Base-by-base conservation (phyloP, 2,888 invertebrate genomes). In the Cheilosia vernalis region DNA sequence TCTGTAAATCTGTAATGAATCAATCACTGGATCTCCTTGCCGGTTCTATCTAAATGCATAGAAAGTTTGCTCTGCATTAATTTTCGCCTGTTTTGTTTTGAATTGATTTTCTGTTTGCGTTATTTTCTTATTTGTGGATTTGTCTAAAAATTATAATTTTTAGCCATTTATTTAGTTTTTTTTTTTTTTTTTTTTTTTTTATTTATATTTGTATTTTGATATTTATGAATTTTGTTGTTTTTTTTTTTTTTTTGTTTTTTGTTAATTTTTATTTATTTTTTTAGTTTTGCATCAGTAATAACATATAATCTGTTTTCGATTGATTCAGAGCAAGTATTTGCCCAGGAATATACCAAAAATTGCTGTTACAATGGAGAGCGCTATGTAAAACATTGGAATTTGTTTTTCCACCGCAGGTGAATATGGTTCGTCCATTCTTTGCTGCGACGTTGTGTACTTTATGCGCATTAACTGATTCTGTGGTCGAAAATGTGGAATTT, bases 281-380 rank as follows among this genome's bases (percentile, higher is more conserved):
- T 56, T 55, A 13, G 13, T 51, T 77, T 58, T 56, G 66, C 69
- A 80, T 80, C 73, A 77, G 58, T 91, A 91, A 81, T 86, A 82
- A 72, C 74, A 74, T 72, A 55, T 76, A 80, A 80, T 83, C 58
- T 90, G 87, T 55, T 56, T 80, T 90, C 89, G 88, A 89, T 88
- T 89, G 91, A 93, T 95, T 96, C 95, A 96, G 93, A 96, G 95
- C 93, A 96, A 93, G 93, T 95, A 96, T 93, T 96, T 96, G 92
- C 96, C 96, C 92, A 96, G 93, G 92, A 96, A 93, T 90, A 96
- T 94, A 91, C 96, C 96, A 90, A 96, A 91, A 88, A 96, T 91
- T 88, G 95, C 95, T 93, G 95, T 94, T 89, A 94, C 93, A 89
- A 96, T 91, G 87, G 95, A 95, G 88, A 95, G 92, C 88, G 93